Percentiles rank a stretch among this genome's conserved stretches.
phyloP scores from a whole-genome alignment of 2,888 invertebrate genomes.

The Drosophila parthenogenetica region DNA sequence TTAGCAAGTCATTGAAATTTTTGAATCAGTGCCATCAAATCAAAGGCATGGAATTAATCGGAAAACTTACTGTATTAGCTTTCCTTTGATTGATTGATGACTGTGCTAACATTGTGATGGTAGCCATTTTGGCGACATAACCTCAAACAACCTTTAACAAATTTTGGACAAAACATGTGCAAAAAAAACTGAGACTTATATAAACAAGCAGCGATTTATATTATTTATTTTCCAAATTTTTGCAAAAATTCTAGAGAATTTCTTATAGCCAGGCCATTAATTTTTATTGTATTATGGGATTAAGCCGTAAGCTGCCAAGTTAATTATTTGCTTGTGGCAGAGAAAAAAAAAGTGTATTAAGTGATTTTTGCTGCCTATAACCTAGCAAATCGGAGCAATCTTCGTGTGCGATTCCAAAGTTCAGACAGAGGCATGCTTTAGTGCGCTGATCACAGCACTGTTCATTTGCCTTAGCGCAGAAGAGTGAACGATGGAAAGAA shows the following conservation, averaged over 20 bases:
- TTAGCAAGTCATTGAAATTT: not conserved
- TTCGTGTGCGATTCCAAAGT: constrained; percentile 70
- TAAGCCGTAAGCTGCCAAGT: constrained; percentile 4
- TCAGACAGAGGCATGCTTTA: constrained; percentile 64
- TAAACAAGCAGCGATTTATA: constrained; percentile 9
- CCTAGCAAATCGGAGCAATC: constrained; percentile 61
- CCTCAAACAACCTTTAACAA: constrained; percentile 31
- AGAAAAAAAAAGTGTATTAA: constrained; percentile 28
- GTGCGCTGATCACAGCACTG: constrained; percentile 58
- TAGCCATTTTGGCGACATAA: constrained; percentile 40
- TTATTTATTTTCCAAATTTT: not conserved
- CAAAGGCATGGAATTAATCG: not conserved
- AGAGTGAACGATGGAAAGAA: constrained; percentile 8
- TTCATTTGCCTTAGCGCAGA: constrained; percentile 25
- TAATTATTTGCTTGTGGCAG: constrained; percentile 20
- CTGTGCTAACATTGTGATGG: not conserved
- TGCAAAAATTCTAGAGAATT: constrained; percentile 13
- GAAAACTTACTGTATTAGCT: not conserved
- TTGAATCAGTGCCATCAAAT: not conserved
- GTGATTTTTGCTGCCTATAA: constrained; percentile 43
- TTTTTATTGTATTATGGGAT: constrained; percentile 4
- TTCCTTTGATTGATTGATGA: constrained; percentile 9
- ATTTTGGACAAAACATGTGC: constrained; percentile 22
- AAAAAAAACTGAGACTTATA: constrained; percentile 17
- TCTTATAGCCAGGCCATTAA: not conserved